Evolutionary conservation across 2,888 invertebrate genomes (phyloP).

Genomic region (Erynnis tages): DNA sequence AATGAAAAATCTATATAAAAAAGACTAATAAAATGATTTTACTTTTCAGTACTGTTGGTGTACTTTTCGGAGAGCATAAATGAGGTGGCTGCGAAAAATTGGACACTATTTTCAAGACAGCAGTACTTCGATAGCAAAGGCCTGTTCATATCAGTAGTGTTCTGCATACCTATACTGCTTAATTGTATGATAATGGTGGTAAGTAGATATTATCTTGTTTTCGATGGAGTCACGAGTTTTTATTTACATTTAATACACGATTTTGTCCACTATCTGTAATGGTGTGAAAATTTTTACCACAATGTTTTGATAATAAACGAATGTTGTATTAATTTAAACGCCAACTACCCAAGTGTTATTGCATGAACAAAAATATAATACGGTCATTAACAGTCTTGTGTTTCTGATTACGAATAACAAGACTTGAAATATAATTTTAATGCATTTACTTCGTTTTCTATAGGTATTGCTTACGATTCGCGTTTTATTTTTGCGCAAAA

Average conservation of each 20-base stretch:
- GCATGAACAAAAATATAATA: too few relatives aligned
- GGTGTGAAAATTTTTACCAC: background rate
- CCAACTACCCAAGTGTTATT: too few relatives aligned
- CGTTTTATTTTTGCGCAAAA: too few relatives aligned
- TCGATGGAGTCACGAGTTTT: constrained; percentile 6
- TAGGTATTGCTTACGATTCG: too few relatives aligned
- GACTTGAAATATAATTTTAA: too few relatives aligned
- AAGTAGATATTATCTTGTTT: constrained; percentile 72
- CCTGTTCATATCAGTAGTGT: constrained; percentile 95
- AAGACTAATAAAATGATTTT: too few relatives aligned
- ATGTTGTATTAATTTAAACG: too few relatives aligned
- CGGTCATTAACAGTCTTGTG: too few relatives aligned
- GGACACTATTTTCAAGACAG: constrained; percentile 93
- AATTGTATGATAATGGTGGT: constrained; percentile 97
- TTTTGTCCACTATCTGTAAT: constrained; percentile 20
- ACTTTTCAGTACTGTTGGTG: constrained; percentile 88
- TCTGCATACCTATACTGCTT: constrained; percentile 94
- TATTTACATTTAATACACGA: constrained; percentile 13
- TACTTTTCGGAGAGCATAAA: constrained; percentile 96
- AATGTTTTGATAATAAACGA: background rate
- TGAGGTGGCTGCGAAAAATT: constrained; percentile 92
- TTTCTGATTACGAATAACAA: too few relatives aligned
- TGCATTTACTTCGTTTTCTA: too few relatives aligned
- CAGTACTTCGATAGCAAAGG: constrained; percentile 98
- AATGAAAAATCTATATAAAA: too few relatives aligned